Evolutionary conservation across 2,888 invertebrate genomes (phyloP).

Genomic region (Drosophila cracens): DNA sequence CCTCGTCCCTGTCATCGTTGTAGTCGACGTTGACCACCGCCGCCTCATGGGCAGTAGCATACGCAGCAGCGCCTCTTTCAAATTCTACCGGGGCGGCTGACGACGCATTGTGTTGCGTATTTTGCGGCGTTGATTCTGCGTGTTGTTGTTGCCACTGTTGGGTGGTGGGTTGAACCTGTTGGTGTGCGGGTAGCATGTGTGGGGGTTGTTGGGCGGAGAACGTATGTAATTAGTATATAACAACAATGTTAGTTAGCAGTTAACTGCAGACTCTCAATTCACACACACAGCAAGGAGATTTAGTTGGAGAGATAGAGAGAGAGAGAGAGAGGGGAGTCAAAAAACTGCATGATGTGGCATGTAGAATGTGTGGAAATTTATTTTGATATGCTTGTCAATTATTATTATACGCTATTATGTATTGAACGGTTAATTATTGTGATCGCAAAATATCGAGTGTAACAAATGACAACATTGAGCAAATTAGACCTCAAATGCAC

Average conservation of each 20-base stretch:
- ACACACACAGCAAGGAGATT: not conserved
- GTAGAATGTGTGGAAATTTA: not conserved
- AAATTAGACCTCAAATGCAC: not conserved
- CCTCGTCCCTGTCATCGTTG: constrained; percentile 12
- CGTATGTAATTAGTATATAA: constrained; percentile 11
- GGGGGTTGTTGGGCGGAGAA: not conserved
- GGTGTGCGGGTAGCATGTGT: not conserved
- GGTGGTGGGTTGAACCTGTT: constrained; percentile 82
- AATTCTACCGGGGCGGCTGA: constrained; percentile 83
- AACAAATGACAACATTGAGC: not conserved
- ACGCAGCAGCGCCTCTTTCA: constrained; percentile 55
- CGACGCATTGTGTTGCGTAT: constrained; percentile 81
- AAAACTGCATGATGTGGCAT: too few relatives aligned
- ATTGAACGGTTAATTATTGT: not conserved
- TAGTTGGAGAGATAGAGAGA: not conserved
- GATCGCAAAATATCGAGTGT: not conserved
- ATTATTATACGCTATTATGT: not conserved
- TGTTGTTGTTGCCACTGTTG: constrained; percentile 52
- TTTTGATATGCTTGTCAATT: not conserved
- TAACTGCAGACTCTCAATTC: not conserved
- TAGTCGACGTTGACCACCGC: constrained; percentile 6
- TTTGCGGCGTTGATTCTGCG: constrained; percentile 80
- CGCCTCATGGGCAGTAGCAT: constrained; percentile 9
- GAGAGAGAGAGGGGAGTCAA: not conserved
- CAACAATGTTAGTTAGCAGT: not conserved